These are phyloP conservation scores for Ylistrum balloti DNA, from an alignment of 1,140 invertebrate genomes.

Conservation along the genomic window DNA sequence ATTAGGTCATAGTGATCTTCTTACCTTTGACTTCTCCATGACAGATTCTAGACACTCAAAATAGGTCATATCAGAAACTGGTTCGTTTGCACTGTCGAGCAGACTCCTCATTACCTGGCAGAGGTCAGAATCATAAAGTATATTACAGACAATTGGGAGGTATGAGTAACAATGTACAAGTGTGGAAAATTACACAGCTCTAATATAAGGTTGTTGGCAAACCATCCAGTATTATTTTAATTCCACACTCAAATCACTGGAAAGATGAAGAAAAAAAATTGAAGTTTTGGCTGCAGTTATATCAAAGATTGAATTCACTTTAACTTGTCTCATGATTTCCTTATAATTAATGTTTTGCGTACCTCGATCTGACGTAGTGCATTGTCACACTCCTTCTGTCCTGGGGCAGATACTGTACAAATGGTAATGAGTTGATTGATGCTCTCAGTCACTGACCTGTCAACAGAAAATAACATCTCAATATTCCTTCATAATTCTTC, in stretches of 20 bases:
- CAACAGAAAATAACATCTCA: conserved; percentile 48
- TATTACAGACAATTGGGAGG: too few species aligned
- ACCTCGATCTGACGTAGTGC: conserved; percentile 96
- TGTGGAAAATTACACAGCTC: too few species aligned
- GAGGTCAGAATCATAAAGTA: neutral
- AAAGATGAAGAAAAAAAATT: too few species aligned
- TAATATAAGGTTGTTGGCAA: too few species aligned
- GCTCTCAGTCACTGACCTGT: conserved; percentile 91
- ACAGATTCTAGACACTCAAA: conserved; percentile 97
- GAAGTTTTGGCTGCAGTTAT: too few species aligned
- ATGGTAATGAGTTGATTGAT: conserved; percentile 95
- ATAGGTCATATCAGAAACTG: conserved; percentile 94
- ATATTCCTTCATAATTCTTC: too few species aligned
- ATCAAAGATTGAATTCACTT: too few species aligned
- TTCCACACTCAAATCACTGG: too few species aligned
- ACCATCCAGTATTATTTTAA: too few species aligned
- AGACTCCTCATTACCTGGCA: conserved; percentile 87
- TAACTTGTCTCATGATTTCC: neutral
- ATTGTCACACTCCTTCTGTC: conserved; percentile 98
- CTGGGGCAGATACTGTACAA: conserved; percentile 91
- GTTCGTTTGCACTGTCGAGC: conserved; percentile 93
- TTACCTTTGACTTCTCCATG: conserved; percentile 94
- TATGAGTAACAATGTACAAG: too few species aligned
- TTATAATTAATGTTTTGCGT: conserved; percentile 41
- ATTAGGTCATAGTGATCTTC: conserved; percentile 33